A percentile compares a stretch with the other conserved stretches of the same genome.
Conservation (phyloP, 2,888 invertebrate species). For the Rapana venosa region DNA sequence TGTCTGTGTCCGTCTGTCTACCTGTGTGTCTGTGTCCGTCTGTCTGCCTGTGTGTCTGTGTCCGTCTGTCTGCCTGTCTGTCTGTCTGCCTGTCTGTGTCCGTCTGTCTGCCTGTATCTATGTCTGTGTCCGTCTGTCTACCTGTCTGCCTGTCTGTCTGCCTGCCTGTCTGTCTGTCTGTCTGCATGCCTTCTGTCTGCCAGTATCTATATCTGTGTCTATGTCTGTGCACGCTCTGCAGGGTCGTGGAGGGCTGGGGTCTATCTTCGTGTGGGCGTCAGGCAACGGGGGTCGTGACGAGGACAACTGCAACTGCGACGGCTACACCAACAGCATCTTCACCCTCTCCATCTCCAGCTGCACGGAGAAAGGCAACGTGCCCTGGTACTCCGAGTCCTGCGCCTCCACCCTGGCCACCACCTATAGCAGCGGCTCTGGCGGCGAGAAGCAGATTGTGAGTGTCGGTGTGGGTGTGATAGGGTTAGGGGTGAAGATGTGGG, state of each 20-base stretch:
- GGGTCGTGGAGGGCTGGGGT: constrained; percentile 95
- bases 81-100: no score
- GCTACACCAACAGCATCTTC: constrained; percentile 99
- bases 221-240: constrained; percentile 72
- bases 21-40: no score
- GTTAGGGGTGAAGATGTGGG: no score
- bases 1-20: no score
- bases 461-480: not conserved
- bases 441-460: constrained; percentile 81
- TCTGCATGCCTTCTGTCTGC: no score
- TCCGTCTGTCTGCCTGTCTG: no score
- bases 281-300: constrained; percentile 96
- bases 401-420: constrained; percentile 98
- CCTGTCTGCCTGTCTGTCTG: no score
- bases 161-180: no score
- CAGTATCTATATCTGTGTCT: not conserved
- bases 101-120: no score
- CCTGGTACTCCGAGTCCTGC: constrained; percentile 96
- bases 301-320: constrained; percentile 97
- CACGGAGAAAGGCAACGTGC: constrained; percentile 85
- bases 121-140: no score
- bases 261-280: constrained; percentile 99
- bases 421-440: constrained; percentile 96
- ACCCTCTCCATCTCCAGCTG: constrained; percentile 96
- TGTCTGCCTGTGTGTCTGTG: no score